phyloP scores from a whole-genome alignment of 2,113 vertebrate genomes.

The Poecile atricapillus region DNA sequence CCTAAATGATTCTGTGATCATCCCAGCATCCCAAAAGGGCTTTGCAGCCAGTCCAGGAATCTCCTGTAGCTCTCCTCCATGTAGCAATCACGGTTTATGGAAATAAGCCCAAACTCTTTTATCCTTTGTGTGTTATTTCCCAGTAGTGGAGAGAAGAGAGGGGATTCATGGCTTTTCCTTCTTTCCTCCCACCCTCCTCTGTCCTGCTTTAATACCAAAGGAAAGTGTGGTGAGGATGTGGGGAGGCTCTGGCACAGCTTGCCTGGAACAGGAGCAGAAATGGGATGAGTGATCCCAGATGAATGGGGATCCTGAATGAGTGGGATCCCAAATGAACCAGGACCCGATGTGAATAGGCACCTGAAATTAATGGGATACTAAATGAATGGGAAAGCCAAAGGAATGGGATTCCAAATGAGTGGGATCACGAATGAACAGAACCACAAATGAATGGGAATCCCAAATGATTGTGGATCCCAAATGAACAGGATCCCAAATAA shows the following conservation, averaged over 20 bases:
- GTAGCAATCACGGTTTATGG: accelerated
- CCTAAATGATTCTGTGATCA: background rate
- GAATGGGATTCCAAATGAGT: background rate
- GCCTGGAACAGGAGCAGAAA: background rate
- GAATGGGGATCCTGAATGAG: background rate
- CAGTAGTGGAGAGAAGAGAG: accelerated
- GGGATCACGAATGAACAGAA: background rate
- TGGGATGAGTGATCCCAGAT: background rate
- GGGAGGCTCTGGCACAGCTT: background rate
- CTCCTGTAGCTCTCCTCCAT: background rate
- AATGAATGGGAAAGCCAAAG: background rate
- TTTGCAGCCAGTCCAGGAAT: background rate
- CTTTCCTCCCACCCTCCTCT: background rate
- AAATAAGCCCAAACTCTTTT: background rate
- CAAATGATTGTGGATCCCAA: background rate
- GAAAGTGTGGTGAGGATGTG: background rate
- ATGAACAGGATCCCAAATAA: background rate
- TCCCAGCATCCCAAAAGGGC: background rate
- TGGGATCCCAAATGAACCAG: accelerated
- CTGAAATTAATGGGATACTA: background rate
- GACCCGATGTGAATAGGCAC: background rate
- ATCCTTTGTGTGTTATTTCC: background rate
- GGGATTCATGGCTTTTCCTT: background rate
- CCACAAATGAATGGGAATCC: background rate
- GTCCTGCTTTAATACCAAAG: background rate